A percentile compares a stretch with the other conserved stretches of the same genome.
These are phyloP conservation scores for Limnephilus auricula DNA, from an alignment of 2,888 invertebrate genomes.

Conservation along the genomic window DNA sequence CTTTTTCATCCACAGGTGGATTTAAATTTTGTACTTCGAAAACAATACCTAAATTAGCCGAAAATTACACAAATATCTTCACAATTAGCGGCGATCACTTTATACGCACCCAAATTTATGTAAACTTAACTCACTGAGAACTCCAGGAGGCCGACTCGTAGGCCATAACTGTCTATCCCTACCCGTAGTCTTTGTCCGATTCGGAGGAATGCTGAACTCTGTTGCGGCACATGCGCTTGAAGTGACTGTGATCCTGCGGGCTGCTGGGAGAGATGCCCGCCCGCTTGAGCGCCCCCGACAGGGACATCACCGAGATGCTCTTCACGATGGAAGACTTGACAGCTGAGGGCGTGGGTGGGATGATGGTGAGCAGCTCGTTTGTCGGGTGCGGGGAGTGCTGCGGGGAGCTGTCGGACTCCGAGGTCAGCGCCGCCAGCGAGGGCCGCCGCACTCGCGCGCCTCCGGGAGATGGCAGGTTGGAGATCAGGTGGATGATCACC, in stretches of 20 bases:
- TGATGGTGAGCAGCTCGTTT: constrained; percentile 71
- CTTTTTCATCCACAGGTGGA: neutral
- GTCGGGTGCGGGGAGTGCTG: constrained; percentile 6
- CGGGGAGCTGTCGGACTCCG: constrained; percentile 50
- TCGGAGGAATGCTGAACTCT: neutral
- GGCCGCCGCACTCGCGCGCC: constrained; percentile 66
- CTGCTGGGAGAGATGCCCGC: neutral
- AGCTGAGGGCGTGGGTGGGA: constrained; percentile 72
- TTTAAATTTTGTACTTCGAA: neutral
- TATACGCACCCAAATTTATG: neutral
- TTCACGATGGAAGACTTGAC: constrained; percentile 72
- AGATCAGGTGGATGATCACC: constrained; percentile 84
- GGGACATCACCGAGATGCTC: constrained; percentile 72
- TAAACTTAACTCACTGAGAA: neutral
- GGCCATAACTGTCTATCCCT: neutral
- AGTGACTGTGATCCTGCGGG: neutral
- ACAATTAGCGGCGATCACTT: neutral
- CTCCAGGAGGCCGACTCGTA: neutral
- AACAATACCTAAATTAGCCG: neutral
- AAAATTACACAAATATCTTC: neutral
- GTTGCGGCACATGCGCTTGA: constrained; percentile 31
- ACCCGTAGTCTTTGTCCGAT: constrained; percentile 49
- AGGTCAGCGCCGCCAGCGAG: constrained; percentile 19
- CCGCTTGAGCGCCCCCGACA: constrained; percentile 48
- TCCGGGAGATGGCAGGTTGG: constrained; percentile 70